These are phyloP conservation scores for Mylabris sibirica DNA, from an alignment of 2,888 invertebrate genomes.

Conservation along the genomic window DNA sequence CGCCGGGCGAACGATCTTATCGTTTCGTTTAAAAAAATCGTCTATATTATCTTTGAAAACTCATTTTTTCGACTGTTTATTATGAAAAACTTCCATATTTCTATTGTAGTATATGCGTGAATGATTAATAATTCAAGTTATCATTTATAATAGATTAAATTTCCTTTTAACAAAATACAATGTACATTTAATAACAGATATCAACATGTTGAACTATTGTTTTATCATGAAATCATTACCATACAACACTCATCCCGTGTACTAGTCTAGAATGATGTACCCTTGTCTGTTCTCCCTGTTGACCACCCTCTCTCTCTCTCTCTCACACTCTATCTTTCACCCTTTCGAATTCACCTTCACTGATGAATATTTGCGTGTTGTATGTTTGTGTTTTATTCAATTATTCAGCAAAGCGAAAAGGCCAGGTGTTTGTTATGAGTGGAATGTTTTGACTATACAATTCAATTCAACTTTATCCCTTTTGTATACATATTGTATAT, in stretches of 20 bases:
- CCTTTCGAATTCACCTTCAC: too few relatives aligned
- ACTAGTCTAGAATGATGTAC: not conserved
- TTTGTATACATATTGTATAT: not conserved
- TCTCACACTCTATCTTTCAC: not conserved
- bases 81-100: not conserved
- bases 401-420: not conserved
- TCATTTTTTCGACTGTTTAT: not conserved
- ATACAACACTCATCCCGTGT: not conserved
- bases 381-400: not conserved
- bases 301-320: not conserved
- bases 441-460: not conserved
- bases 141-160: conserved; percentile 3
- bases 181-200: not conserved
- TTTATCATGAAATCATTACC: not conserved
- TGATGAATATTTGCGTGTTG: too few relatives aligned
- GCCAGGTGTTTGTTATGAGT: not conserved
- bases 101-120: not conserved
- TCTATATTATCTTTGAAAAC: not conserved
- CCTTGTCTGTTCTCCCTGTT: too few relatives aligned
- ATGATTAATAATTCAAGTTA: not conserved
- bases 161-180: conserved; percentile 2
- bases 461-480: not conserved
- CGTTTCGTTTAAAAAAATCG: not conserved
- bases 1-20: not conserved
- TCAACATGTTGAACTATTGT: not conserved